Percentiles rank a stretch among this genome's conserved stretches.
Evolutionary conservation across 2,113 vertebrate species (phyloP).

Genomic region (Turdus rufiventris): DNA sequence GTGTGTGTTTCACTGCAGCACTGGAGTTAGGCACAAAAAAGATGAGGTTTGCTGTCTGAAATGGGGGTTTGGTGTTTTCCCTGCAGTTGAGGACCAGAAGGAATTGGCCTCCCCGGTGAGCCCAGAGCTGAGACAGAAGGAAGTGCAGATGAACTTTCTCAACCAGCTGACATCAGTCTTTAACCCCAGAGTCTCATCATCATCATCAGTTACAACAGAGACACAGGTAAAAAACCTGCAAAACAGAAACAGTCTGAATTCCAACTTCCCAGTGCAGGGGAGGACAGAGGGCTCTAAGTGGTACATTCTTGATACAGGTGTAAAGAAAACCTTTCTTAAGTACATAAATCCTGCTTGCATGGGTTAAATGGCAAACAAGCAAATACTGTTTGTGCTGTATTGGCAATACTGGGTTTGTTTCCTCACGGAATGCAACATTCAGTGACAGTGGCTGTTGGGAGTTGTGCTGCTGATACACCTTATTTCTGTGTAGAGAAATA

Average conservation of each 20-base stretch:
- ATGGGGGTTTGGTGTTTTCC: not conserved
- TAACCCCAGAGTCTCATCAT: conserved; percentile 85
- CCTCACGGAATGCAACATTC: rapidly evolving
- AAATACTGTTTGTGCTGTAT: not conserved
- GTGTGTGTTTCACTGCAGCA: not conserved
- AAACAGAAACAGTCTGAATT: not conserved
- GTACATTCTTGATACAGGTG: rapidly evolving
- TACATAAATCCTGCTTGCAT: not conserved
- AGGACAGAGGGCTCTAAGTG: not conserved
- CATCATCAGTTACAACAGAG: conserved; percentile 76
- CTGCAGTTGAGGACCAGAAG: conserved; percentile 95
- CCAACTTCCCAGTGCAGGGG: not conserved
- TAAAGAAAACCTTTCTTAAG: not conserved
- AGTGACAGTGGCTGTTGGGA: not conserved
- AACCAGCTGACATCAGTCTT: conserved; percentile 97
- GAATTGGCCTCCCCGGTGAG: conserved; percentile 88
- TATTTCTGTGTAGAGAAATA: not conserved
- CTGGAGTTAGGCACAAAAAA: not conserved
- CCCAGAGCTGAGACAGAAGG: conserved; percentile 93
- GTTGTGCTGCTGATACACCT: not conserved
- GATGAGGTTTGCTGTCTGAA: not conserved
- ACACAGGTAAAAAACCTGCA: conserved; percentile 75
- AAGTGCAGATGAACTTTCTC: conserved; percentile 98
- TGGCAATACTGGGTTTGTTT: not conserved
- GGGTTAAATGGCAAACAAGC: not conserved